Percentiles rank a stretch among this genome's conserved stretches.
These are phyloP conservation scores for Kuschelorhynchus macadamiae DNA, from an alignment of 2,888 invertebrate genomes.

Conservation along the genomic window DNA sequence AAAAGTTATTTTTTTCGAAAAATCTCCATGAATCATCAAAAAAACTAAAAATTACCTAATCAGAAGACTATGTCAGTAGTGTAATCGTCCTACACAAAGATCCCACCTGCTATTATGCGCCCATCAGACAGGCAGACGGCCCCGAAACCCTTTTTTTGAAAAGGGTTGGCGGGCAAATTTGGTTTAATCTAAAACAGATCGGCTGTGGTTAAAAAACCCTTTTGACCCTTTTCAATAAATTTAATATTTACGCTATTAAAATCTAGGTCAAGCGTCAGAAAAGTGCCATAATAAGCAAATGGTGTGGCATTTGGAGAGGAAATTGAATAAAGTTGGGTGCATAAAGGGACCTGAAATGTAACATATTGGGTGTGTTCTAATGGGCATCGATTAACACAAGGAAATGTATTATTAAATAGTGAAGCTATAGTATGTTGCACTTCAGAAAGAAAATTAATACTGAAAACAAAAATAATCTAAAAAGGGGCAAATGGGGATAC, in stretches of 20 bases:
- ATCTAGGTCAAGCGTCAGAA: conserved; percentile 42
- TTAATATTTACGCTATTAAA: conserved; percentile 39
- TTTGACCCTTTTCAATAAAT: conserved; percentile 37
- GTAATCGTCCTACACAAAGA: conserved; percentile 8
- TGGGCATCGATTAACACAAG: conserved; percentile 1
- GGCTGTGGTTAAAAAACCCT: conserved; percentile 32
- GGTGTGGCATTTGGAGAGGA: conserved; percentile 41
- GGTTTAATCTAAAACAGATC: conserved; percentile 51
- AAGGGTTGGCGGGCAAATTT: conserved; percentile 56
- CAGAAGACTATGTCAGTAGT: conserved; percentile 41
- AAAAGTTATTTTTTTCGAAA: too few species aligned
- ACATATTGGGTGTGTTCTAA: conserved; percentile 16
- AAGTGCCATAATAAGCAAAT: conserved; percentile 36
- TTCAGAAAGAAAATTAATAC: too few species aligned
- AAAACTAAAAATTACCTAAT: background rate
- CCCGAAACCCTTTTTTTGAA: conserved; percentile 51
- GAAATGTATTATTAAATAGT: background rate
- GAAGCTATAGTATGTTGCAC: too few species aligned
- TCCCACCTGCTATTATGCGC: conserved; percentile 39
- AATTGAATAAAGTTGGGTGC: conserved; percentile 20
- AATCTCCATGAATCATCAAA: too few species aligned
- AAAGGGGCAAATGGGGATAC: too few species aligned
- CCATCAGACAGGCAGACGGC: conserved; percentile 34
- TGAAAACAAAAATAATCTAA: too few species aligned
- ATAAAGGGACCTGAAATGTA: conserved; percentile 16